Evolutionary conservation across 2,888 invertebrate species (phyloP).

Genomic region (Hoplodrina blanda): DNA sequence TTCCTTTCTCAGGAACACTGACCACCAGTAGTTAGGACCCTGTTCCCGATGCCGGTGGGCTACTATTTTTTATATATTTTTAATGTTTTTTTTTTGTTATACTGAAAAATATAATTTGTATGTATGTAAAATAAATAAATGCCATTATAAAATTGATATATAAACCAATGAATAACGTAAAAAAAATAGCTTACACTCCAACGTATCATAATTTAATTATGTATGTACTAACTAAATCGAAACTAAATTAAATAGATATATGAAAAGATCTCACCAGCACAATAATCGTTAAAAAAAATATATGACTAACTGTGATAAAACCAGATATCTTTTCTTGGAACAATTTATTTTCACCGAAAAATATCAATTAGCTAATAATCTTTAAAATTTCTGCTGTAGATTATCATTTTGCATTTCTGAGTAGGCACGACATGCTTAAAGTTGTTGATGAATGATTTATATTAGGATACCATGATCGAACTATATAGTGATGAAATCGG

Average conservation of each 20-base stretch:
- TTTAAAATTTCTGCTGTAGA: not conserved
- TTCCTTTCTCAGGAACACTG: too few relatives aligned
- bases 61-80: too few relatives aligned
- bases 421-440: not conserved
- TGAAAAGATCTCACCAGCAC: not conserved
- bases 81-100: too few relatives aligned
- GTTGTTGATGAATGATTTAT: constrained; percentile 3
- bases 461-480: not conserved
- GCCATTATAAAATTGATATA: too few relatives aligned
- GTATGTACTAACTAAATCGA: too few relatives aligned
- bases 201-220: too few relatives aligned
- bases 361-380: not conserved
- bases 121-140: too few relatives aligned
- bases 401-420: not conserved
- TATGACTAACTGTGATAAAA: constrained; percentile 2
- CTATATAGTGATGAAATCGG: not conserved
- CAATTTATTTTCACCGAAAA: not conserved
- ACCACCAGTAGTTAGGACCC: too few relatives aligned
- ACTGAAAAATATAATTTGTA: too few relatives aligned
- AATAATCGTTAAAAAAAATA: not conserved
- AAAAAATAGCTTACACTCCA: too few relatives aligned
- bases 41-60: too few relatives aligned
- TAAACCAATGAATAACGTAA: too few relatives aligned
- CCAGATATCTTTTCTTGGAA: not conserved
- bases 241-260: not conserved